A percentile compares a stretch with the other conserved stretches of the same genome.
Conservation (phyloP, 1,140 invertebrate genomes). For the Drosophila erecta region DNA sequence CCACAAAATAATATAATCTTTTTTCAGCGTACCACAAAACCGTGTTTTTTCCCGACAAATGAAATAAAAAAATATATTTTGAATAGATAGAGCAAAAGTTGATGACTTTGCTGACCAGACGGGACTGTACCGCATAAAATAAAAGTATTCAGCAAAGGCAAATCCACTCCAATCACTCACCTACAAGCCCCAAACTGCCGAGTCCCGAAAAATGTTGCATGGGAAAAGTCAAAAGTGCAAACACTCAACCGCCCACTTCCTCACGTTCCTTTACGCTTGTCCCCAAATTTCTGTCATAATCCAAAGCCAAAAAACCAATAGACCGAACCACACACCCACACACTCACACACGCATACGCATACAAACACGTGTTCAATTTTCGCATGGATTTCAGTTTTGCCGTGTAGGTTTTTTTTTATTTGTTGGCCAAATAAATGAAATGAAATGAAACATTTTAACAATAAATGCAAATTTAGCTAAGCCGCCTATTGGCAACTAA, state of each 20-base stretch:
- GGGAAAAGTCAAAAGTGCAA: slow-evolving; percentile 47
- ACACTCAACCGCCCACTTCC: slow-evolving; percentile 4
- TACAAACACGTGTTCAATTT: slow-evolving; percentile 60
- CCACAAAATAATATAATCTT: background rate
- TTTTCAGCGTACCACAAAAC: background rate
- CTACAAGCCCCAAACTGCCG: background rate
- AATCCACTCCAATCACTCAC: slow-evolving; percentile 26
- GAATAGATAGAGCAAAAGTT: background rate
- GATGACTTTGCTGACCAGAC: slow-evolving; percentile 6
- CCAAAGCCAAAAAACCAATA: slow-evolving; percentile 82
- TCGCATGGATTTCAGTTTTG: slow-evolving; percentile 52
- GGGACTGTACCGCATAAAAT: slow-evolving; percentile 24
- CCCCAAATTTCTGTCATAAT: slow-evolving; percentile 68
- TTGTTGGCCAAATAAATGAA: slow-evolving; percentile 66
- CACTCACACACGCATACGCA: background rate
- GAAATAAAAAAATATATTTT: background rate
- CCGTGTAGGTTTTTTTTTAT: slow-evolving; percentile 3
- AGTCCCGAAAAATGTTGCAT: slow-evolving; percentile 4
- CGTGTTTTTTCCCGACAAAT: background rate
- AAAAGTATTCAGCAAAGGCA: slow-evolving; percentile 5
- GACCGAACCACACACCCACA: slow-evolving; percentile 33
- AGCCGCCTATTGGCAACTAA: slow-evolving; percentile 69
- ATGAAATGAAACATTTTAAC: slow-evolving; percentile 82
- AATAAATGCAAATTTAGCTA: slow-evolving; percentile 82
- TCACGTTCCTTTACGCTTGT: slow-evolving; percentile 28